Evolutionary conservation across 2,113 vertebrate genomes (phyloP).

Genomic region (Forbesichthys papilliferus): DNA sequence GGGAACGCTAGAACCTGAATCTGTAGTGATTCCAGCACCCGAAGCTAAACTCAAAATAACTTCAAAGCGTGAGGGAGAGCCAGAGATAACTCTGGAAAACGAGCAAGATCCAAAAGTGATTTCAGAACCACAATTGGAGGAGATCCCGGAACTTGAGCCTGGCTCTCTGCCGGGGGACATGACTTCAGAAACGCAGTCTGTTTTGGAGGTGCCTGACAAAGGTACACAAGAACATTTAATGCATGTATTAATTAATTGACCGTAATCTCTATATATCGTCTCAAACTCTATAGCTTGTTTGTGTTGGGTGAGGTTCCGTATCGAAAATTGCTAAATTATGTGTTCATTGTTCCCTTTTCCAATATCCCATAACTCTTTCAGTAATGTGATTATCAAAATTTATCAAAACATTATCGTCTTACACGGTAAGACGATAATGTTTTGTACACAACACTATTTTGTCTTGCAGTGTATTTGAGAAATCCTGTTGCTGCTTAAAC

Average conservation of each 20-base stretch:
- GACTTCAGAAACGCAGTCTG: slow-evolving; percentile 9
- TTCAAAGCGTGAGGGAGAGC: background rate
- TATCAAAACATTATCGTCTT: too few relatives aligned
- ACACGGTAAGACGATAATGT: too few relatives aligned
- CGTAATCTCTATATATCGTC: too few relatives aligned
- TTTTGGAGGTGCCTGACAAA: slow-evolving; percentile 33
- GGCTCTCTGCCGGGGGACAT: background rate
- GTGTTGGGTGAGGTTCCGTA: background rate
- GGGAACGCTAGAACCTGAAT: background rate
- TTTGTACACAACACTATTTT: too few relatives aligned
- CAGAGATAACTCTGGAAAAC: background rate
- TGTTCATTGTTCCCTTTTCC: too few relatives aligned
- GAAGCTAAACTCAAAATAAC: background rate
- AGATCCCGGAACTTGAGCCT: slow-evolving; percentile 1
- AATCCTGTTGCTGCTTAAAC: too few relatives aligned
- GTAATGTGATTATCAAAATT: too few relatives aligned
- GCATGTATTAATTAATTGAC: background rate
- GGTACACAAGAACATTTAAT: slow-evolving; percentile 37
- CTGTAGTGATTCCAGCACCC: background rate
- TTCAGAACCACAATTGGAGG: slow-evolving; percentile 17
- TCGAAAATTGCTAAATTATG: too few relatives aligned
- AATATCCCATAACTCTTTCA: too few relatives aligned
- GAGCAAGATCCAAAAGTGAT: background rate
- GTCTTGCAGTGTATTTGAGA: too few relatives aligned
- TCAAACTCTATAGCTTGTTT: background rate